Percentiles rank a stretch among this genome's conserved stretches.
Conservation (phyloP, 2,797 vertebrate species). For the Sebastes hubbsi region DNA sequence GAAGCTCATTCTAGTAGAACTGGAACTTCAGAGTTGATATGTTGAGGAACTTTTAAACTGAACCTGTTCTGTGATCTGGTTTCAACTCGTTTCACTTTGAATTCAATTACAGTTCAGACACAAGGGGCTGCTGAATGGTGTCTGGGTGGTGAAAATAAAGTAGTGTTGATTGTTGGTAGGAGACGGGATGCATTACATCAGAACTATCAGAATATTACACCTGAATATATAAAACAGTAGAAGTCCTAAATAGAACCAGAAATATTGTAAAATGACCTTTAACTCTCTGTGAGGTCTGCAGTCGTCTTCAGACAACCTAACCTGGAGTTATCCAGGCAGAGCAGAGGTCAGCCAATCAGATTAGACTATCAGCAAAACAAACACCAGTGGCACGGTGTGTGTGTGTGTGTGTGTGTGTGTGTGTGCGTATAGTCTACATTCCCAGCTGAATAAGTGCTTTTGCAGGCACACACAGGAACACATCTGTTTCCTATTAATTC, state of each 20-base stretch:
- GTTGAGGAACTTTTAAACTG: too few relatives aligned
- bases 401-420: neutral
- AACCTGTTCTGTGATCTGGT: too few relatives aligned
- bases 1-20: too few relatives aligned
- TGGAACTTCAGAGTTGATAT: too few relatives aligned
- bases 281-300: neutral
- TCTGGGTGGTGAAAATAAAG: too few relatives aligned
- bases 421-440: neutral
- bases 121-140: too few relatives aligned
- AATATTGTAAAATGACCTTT: neutral
- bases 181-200: neutral
- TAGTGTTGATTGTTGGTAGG: too few relatives aligned
- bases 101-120: too few relatives aligned
- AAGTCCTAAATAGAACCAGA: neutral
- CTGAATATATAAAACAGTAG: neutral
- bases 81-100: too few relatives aligned
- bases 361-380: slow-evolving; percentile 75
- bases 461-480: slow-evolving; percentile 31
- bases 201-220: neutral
- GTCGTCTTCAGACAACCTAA: neutral
- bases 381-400: slow-evolving; percentile 43
- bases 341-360: slow-evolving; percentile 69
- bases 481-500: slow-evolving; percentile 48
- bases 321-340: slow-evolving; percentile 15
- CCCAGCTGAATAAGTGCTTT: slow-evolving; percentile 17